Percentiles rank a stretch among this genome's conserved stretches.
phyloP scores from a whole-genome alignment of 1,140 invertebrate genomes.

The Camponotus floridanus region DNA sequence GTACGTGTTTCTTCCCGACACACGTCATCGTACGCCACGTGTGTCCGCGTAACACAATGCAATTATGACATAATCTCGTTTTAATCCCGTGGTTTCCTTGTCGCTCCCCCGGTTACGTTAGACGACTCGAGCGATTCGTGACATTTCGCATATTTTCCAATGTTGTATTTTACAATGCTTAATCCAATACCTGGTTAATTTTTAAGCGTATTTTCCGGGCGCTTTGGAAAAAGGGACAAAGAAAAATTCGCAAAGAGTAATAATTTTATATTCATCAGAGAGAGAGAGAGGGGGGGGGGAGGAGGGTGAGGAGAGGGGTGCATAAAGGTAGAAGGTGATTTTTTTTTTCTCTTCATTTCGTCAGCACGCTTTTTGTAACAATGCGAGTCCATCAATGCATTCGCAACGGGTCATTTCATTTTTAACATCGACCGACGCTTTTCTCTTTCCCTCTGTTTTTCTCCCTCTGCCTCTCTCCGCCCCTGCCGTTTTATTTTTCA shows the following conservation, averaged over 20 bases:
- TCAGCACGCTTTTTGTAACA: conserved; percentile 45
- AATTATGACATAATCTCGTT: neutral
- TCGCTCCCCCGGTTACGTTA: conserved; percentile 4
- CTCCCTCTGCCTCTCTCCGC: neutral
- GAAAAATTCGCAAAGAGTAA: conserved; percentile 3
- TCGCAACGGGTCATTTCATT: conserved; percentile 54
- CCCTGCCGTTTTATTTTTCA: conserved; percentile 28
- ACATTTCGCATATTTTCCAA: conserved; percentile 11
- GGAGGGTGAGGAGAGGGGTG: too few relatives aligned
- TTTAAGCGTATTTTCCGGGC: neutral
- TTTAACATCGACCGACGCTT: conserved; percentile 50
- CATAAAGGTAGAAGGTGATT: conserved; percentile 10
- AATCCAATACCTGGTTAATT: neutral
- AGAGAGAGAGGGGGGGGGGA: neutral
- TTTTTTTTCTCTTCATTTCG: neutral
- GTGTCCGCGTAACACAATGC: too few relatives aligned
- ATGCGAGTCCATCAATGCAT: conserved; percentile 47
- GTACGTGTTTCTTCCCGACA: neutral
- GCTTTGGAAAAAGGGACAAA: too few relatives aligned
- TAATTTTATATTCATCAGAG: conserved; percentile 48
- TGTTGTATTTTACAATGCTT: neutral
- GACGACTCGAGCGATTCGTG: neutral
- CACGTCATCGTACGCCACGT: neutral
- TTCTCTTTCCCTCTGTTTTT: too few relatives aligned
- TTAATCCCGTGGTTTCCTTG: neutral